These are phyloP conservation scores for Leucoma salicis DNA, from an alignment of 2,888 invertebrate genomes.

Conservation along the genomic window DNA sequence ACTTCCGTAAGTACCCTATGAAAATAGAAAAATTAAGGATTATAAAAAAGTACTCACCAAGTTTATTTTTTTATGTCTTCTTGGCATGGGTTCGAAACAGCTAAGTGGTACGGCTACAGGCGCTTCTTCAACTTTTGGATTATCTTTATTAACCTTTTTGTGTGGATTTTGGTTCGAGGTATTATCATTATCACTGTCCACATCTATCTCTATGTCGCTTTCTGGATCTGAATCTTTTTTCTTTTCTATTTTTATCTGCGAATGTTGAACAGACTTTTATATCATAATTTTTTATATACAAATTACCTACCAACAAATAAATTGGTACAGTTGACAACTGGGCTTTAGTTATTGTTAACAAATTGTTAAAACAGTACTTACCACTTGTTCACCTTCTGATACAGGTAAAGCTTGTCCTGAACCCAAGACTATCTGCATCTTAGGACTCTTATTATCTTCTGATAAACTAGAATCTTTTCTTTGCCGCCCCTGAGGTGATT, in stretches of 20 bases:
- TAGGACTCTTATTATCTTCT: constrained; percentile 68
- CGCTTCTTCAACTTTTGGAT: constrained; percentile 36
- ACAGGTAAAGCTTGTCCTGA: constrained; percentile 79
- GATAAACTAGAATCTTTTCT: constrained; percentile 62
- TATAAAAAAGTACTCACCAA: constrained; percentile 52
- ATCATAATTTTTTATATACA: no score
- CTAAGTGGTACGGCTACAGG: constrained; percentile 57
- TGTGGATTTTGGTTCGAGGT: constrained; percentile 22
- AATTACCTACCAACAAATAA: no score
- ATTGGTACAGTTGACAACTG: no score
- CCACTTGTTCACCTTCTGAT: constrained; percentile 83
- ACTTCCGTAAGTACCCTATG: no score
- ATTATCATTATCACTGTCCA: constrained; percentile 77
- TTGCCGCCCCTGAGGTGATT: constrained; percentile 56
- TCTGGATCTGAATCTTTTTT: constrained; percentile 72
- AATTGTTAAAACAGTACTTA: no score
- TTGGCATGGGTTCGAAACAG: constrained; percentile 71
- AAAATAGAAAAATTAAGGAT: no score
- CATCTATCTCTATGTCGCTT: constrained; percentile 83
- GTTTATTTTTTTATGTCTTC: constrained; percentile 77
- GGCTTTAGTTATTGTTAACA: no score
- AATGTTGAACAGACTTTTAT: no score
- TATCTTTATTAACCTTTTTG: constrained; percentile 8
- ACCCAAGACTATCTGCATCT: constrained; percentile 76
- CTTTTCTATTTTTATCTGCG: constrained; percentile 76